Conservation (phyloP, 2,888 invertebrate species). For the Drosophila colorata region DNA sequence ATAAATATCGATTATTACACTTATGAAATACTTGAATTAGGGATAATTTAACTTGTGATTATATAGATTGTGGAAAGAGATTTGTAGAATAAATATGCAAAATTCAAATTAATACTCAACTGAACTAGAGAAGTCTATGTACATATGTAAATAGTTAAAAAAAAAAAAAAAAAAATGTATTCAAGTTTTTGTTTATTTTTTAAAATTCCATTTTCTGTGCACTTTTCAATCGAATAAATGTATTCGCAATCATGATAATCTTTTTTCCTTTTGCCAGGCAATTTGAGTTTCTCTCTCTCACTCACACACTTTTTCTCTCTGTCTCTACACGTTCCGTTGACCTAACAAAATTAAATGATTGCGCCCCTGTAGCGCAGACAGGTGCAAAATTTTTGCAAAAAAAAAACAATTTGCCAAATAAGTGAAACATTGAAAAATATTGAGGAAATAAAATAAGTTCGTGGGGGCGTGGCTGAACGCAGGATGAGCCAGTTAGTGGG, state of each 20-base stretch:
- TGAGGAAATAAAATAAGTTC: constrained; percentile 27
- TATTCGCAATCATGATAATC: constrained; percentile 22
- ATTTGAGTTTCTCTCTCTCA: neutral
- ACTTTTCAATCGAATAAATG: constrained; percentile 15
- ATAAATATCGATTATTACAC: too few species aligned
- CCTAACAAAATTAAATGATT: constrained; percentile 32
- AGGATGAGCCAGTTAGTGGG: constrained; percentile 9
- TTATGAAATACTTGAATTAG: too few species aligned
- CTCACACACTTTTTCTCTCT: too few species aligned
- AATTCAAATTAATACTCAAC: neutral
- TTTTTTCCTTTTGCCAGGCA: constrained; percentile 4
- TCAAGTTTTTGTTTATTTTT: too few species aligned
- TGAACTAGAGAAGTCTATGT: neutral
- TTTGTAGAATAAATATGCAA: neutral
- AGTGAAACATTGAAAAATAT: constrained; percentile 34
- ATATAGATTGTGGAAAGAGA: neutral
- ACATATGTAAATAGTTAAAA: too few species aligned
- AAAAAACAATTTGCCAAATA: constrained; percentile 43
- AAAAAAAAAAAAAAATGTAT: too few species aligned
- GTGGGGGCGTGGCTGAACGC: constrained; percentile 5
- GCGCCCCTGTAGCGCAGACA: constrained; percentile 29
- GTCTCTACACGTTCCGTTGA: neutral
- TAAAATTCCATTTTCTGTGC: neutral
- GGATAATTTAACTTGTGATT: too few species aligned
- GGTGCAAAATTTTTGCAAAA: constrained; percentile 45